Base-by-base conservation (phyloP, 1,140 invertebrate species). In the Lysiphlebus fabarum region DNA sequence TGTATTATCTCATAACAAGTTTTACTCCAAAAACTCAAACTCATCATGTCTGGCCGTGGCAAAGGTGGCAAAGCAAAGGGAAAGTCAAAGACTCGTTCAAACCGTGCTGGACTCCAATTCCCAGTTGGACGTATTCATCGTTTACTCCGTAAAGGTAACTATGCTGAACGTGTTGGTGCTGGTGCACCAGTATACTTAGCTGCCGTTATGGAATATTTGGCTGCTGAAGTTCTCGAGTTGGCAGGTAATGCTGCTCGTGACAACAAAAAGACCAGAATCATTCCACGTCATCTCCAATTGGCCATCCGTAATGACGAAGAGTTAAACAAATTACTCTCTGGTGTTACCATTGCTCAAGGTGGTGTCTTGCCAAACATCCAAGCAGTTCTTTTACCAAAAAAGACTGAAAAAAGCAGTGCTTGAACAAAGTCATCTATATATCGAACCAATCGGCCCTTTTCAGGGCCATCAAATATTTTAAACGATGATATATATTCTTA, bases 251-350 rank as follows among this genome's bases (percentile, higher is more conserved):
- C 44, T 8, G 44, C 44, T 47, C 44, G 44, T 47, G 44, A 47
- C 12, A 47, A 47, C 44, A 47, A 47, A 26, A 47, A 47, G 12
- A 47, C 44, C 12, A 47, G 44, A 26, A 47, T 47, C 14, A 47
- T 47, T 14, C 44, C 44, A 7, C 14, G 44, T 17, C 44, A 47
- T 47, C 44, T 47, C 4, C 44, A 47, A n/a, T 47, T 47, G 14
- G 44, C 44, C 11, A 47, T 47, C 9, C 44, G 44, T 47, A 47
- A 47, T n/a, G 44, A 47, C 44, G 44, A 47, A 26, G 44, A 47
- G 44, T 14, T 47, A 26, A 47, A 47, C 12, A 47, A 47, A 17
- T 5, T 47, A 6, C 9, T 47, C 4, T 47, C 44, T 17, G 44
- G 44, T 17, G 44, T 47, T 5, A 47, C 44, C 44, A 47, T 47